A percentile compares a stretch with the other conserved stretches of the same genome.
phyloP scores from a whole-genome alignment of 2,888 invertebrate genomes.

The Zeuzera pyrina region DNA sequence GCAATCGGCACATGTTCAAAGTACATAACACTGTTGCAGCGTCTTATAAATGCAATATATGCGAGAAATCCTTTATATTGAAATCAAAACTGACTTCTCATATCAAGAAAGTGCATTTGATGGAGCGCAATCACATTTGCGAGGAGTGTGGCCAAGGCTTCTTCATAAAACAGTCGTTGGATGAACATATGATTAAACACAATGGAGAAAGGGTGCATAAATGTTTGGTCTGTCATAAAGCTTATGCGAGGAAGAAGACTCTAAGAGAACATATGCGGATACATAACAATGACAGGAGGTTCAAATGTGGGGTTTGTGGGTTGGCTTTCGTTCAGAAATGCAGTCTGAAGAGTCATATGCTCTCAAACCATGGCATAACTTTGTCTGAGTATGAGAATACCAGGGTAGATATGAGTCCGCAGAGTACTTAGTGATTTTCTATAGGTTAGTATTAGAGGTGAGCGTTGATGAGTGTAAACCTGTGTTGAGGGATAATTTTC shows the following conservation, averaged over 20 bases:
- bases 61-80: conserved; percentile 51
- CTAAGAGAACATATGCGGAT: conserved; percentile 58
- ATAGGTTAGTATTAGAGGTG: too few relatives aligned
- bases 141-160: conserved; percentile 52
- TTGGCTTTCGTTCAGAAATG: conserved; percentile 57
- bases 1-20: conserved; percentile 51
- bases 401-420: conserved; percentile 12
- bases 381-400: conserved; percentile 40
- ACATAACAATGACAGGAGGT: conserved; percentile 55
- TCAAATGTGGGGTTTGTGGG: conserved; percentile 49
- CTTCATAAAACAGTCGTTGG: conserved; percentile 51
- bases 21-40: conserved; percentile 50
- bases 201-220: conserved; percentile 52
- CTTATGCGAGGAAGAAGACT: conserved; percentile 57
- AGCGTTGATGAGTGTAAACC: too few relatives aligned
- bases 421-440: too few relatives aligned
- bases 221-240: conserved; percentile 47
- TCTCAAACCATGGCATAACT: conserved; percentile 51
- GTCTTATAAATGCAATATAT: conserved; percentile 54
- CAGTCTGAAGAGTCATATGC: conserved; percentile 56
- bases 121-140: conserved; percentile 59
- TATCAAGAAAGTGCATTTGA: conserved; percentile 55
- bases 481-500: too few relatives aligned
- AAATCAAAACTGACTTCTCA: conserved; percentile 55
- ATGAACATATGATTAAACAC: conserved; percentile 60